Base-by-base conservation (phyloP, 2,113 vertebrate species). In the Leiothrix lutea region DNA sequence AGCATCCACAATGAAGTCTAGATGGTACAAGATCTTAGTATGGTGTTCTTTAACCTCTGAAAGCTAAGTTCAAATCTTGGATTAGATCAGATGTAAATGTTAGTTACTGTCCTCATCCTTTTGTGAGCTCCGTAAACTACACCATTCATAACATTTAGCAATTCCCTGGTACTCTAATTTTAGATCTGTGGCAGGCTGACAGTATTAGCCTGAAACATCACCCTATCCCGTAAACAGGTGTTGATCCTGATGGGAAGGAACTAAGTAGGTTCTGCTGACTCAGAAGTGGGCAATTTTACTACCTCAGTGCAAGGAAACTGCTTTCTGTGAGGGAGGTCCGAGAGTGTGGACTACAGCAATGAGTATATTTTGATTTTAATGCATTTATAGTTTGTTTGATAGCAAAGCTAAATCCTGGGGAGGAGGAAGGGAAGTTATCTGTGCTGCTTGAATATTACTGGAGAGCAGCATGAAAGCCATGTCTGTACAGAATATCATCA, bases 141-240 rank as follows among this genome's bases (percentile, higher is more conserved):
- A 95, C 92, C 92, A 96, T 95, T 97, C 96, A 96, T 95, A 96
- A 97, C 88, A 96, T 94, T 96, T 95, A 96, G 94, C 92, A 94
- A 83, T 93, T 92, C 90, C 92, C 86, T 92, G 72, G 82, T 81
- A 88, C 53, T 94, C 95, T 97, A 94, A 97, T 90, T 94, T 95
- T 96, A 95, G 96, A 80, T 78, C 72, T 54, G 67, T 95, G 77
- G 77, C 90, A 94, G 80, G 86, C 93, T 95, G 88, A 80, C 80
- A 95, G 57, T 86, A 90, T 93, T 81, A 92, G 88, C 51, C 75
- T 96, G 96, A 93, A 93, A 92, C 94, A 86, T 92, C 95, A 94
- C 60, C 80, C 90, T 78, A 26, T 89, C 72, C 90, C 15, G 2
- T 95, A 90, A 97, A 96, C 95, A 96, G 94, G 95, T 94, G 95